Base-by-base conservation (phyloP, 2,797 vertebrate genomes). In the Takifugu rubripes region DNA sequence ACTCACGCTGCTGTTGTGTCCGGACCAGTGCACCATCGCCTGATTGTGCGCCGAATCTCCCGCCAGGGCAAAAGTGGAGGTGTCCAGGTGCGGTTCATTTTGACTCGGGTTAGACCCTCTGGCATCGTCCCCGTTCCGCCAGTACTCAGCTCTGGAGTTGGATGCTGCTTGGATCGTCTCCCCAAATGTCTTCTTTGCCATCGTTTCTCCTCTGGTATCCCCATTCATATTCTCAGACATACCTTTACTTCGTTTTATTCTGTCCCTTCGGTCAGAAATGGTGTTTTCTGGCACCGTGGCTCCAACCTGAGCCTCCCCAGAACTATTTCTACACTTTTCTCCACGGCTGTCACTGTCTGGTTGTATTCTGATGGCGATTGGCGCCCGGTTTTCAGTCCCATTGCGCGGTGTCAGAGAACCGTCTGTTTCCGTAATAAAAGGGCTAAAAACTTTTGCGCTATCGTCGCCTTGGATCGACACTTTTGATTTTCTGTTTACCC, bases 1-100 rank as follows among this genome's bases (percentile, higher is more conserved):
- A 97, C 96, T 98, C 90, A 98, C 96, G 70, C 92, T 93, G 83
- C 95, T 98, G 93, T 96, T 97, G 91, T 93, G 93, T 75, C 94
- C 93, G 47, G 94, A 95, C 96, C 96, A 97, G 88, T 97, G 93
- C 71, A 97, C 95, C 94, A 97, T 98, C 78, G 95, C 96, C 88
- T 96, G 96, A 85, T 97, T 98, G 86, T 98, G 95, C 8, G 94
- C 94, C 1, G 94, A 93, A 70, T 98, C 96, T 66, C 94, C 95
- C 9, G 91, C 90, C 64, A 98, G 83, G n/a, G 96, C 91, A 61
- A 95, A 96, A 21, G 92, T 95, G 33, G 93, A 95, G 55, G 93
- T 94, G 87, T 91, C 86, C 79, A 98, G 79, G 78, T 86, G 72
- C 45, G 91, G 89, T 75, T 95, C 94, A 68, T 90, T 93, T 21